Evolutionary conservation across 2,888 invertebrate species (phyloP), one percentile per base, ranked within the genome.

Genomic region (Mamestra brassicae): DNA sequence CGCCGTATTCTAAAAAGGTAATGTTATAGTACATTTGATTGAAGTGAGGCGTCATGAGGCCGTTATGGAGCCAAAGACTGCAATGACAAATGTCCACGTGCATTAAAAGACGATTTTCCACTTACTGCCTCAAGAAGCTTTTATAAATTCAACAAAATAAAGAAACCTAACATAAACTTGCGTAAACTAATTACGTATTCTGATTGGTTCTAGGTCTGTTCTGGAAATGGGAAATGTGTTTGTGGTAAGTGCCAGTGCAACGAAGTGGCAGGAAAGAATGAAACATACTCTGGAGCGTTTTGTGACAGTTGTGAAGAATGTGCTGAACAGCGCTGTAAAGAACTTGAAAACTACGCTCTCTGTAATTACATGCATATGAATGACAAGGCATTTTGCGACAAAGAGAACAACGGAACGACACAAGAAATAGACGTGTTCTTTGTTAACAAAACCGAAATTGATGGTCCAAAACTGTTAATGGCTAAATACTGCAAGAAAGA

Each of bases 291-390:
- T 0, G 97, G 97, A 11, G 92, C 92, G 58, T 98, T 97, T 82
- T 98, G 98, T 91, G 98, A 98, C 82, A 97, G 97, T 68, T 98
- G 98, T 88, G 97, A 97, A 0, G 97, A 97, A 0, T 98, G 98
- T 87, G 97, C 97, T 0, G 97, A 97, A 3, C 94, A 97, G 82
- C 96, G 97, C 83, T 98, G 98, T 91, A 97, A 97, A 69, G 97
- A 97, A 80, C 96, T 98, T 74, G 97, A 97, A 86, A 96, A 97
- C 50, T 98, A 98, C 89, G 98, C 98, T 0, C 97, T 97, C 89
- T 98, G 98, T 64, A 90, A 91, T 47, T 78, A 74, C 17, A 42
- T 66, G 36, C 68, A 83, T 26, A 66, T 47, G 62, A 60, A 67
- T 7, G 61, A 81, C 26, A 82, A 81, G 42, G 76, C 81, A 0